phyloP scores from a whole-genome alignment of 2,113 vertebrate genomes.

The Phalacrocorax aristotelis region DNA sequence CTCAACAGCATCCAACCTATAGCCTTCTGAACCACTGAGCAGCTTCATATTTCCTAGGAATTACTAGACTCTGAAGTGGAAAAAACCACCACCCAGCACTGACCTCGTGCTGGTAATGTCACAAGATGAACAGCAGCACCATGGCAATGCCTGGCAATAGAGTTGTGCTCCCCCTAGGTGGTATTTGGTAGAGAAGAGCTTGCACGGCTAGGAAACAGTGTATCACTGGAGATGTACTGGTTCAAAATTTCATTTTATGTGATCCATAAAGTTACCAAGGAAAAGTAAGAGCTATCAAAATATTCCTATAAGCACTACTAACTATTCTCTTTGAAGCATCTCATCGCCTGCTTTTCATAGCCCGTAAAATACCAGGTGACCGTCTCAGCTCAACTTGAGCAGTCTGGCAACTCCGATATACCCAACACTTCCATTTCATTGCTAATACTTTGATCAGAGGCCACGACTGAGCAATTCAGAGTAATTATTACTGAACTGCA shows the following conservation, averaged over 20 bases:
- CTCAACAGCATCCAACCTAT: not conserved
- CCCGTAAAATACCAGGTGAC: not conserved
- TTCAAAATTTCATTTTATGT: not conserved
- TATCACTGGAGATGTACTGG: not conserved
- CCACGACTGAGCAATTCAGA: not conserved
- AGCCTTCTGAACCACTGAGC: not conserved
- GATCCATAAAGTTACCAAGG: not conserved
- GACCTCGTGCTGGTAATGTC: accelerated
- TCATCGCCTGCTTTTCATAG: not conserved
- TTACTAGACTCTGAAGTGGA: not conserved
- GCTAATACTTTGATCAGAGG: not conserved
- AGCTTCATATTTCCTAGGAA: not conserved
- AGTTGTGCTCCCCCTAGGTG: no score
- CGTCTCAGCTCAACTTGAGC: not conserved
- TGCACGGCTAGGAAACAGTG: not conserved
- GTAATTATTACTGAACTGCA: not conserved
- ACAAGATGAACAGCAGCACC: not conserved
- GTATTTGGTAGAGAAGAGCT: accelerated
- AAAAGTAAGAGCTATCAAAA: not conserved
- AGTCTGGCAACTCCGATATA: not conserved
- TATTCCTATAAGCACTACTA: not conserved
- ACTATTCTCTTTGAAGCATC: not conserved
- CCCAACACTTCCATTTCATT: not conserved
- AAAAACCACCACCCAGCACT: not conserved
- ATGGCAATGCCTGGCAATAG: not conserved